A percentile compares a stretch with the other conserved stretches of the same genome.
Conservation (phyloP, 2,113 vertebrate genomes). For the Rhodinocichla rosea region DNA sequence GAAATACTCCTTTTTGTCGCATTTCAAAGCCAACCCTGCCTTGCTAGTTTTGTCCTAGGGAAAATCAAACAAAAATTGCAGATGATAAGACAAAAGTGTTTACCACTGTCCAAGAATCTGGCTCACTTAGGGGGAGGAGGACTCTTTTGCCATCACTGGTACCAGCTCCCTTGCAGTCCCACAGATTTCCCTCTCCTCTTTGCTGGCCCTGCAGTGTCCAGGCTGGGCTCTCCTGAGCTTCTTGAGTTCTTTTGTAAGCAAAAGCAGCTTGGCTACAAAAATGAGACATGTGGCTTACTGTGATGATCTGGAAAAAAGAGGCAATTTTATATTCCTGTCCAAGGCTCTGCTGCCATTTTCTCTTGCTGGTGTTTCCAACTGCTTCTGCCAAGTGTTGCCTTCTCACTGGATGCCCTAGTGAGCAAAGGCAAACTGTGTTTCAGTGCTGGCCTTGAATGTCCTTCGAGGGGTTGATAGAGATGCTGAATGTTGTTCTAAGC, state of each 20-base stretch:
- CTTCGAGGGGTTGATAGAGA: constrained; percentile 29
- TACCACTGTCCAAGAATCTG: neutral
- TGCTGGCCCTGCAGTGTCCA: neutral
- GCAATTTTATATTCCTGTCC: neutral
- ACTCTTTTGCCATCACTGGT: neutral
- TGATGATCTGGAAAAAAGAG: neutral
- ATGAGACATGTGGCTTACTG: neutral
- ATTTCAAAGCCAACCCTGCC: neutral
- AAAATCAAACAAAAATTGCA: neutral
- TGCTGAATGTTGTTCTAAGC: constrained; percentile 57
- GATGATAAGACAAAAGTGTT: neutral
- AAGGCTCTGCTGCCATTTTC: neutral
- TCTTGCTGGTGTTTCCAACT: neutral
- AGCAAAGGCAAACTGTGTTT: neutral
- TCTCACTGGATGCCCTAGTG: neutral
- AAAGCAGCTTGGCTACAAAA: neutral
- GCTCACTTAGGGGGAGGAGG: neutral
- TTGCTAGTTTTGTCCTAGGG: neutral
- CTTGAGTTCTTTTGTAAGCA: neutral
- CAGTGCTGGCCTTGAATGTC: constrained; percentile 27
- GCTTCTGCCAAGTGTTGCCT: neutral
- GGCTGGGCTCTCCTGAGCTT: neutral
- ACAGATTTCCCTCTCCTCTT: neutral
- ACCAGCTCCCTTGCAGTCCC: neutral
- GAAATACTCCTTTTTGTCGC: neutral